These are phyloP conservation scores for Saimiri boliviensis DNA, from an alignment of 2,113 vertebrate species.

Conservation along the genomic window DNA sequence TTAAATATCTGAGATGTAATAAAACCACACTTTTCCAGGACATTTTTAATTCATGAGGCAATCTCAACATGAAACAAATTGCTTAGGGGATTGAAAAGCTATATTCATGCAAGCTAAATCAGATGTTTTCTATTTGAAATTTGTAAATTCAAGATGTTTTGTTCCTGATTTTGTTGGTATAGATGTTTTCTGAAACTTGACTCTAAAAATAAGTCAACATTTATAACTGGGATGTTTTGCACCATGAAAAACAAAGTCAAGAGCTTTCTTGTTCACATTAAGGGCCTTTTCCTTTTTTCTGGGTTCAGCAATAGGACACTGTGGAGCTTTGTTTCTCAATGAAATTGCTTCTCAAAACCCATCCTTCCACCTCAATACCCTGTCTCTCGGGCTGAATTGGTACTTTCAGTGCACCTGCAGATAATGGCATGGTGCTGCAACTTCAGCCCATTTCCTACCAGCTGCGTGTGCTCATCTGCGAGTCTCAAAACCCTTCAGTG, in stretches of 20 bases:
- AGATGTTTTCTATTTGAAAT: slow-evolving; percentile 16
- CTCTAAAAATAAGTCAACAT: slow-evolving; percentile 29
- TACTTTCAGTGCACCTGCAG: slow-evolving; percentile 48
- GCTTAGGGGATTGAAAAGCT: not conserved
- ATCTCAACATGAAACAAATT: slow-evolving; percentile 42
- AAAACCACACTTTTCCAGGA: slow-evolving; percentile 25
- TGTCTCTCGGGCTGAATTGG: not conserved
- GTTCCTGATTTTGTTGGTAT: not conserved
- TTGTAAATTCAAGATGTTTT: not conserved
- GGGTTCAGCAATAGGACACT: not conserved
- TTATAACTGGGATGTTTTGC: not conserved
- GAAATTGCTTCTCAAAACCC: slow-evolving; percentile 10
- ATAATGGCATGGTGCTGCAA: not conserved
- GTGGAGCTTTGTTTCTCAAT: slow-evolving; percentile 7
- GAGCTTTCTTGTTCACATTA: not conserved
- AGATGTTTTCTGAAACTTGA: slow-evolving; percentile 29
- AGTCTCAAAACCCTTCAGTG: not conserved
- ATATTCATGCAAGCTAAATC: not conserved
- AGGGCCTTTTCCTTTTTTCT: not conserved
- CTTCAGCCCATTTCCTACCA: slow-evolving; percentile 48
- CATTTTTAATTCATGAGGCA: slow-evolving; percentile 54
- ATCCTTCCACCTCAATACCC: not conserved
- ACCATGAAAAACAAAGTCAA: not conserved
- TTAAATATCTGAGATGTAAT: slow-evolving; percentile 15
- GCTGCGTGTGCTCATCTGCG: slow-evolving; percentile 39